Percentiles rank a stretch among this genome's conserved stretches.
Evolutionary conservation across 2,888 invertebrate species (phyloP).

Genomic region (Leptodirus hochenwartii): DNA sequence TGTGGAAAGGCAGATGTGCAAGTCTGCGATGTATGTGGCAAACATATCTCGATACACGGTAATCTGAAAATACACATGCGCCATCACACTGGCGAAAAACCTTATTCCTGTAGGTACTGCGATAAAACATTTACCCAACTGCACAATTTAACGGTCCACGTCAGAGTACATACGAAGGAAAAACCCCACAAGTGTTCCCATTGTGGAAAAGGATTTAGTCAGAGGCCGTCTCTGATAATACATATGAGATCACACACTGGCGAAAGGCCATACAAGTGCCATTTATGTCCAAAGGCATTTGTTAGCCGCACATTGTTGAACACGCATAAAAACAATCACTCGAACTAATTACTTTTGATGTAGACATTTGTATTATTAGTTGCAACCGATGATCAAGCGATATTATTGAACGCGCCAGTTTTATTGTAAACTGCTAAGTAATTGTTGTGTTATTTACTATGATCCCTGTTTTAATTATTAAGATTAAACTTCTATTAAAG

Average conservation of each 20-base stretch:
- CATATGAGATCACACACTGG: constrained; percentile 18
- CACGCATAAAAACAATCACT: too few relatives aligned
- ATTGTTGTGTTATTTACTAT: too few relatives aligned
- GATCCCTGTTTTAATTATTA: too few relatives aligned
- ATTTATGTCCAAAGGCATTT: constrained; percentile 14
- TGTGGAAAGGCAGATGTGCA: too few relatives aligned
- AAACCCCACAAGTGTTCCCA: constrained; percentile 16
- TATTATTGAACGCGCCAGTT: too few relatives aligned
- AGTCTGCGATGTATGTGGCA: constrained; percentile 25
- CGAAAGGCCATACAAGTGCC: constrained; percentile 25
- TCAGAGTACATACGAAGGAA: constrained; percentile 18
- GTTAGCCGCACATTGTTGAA: too few relatives aligned
- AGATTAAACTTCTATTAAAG: too few relatives aligned
- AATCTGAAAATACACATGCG: constrained; percentile 9
- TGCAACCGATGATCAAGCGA: too few relatives aligned
- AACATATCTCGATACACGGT: constrained; percentile 18
- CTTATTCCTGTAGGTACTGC: constrained; percentile 11
- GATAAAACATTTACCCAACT: constrained; percentile 16
- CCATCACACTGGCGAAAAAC: constrained; percentile 12
- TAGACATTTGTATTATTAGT: too few relatives aligned
- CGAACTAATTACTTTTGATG: too few relatives aligned
- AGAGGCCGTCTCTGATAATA: constrained; percentile 18
- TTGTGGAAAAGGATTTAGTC: constrained; percentile 19
- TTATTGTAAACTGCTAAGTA: too few relatives aligned
- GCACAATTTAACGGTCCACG: constrained; percentile 15